phyloP scores from a whole-genome alignment of 2,888 invertebrate genomes.

The Sialis fuliginosa region DNA sequence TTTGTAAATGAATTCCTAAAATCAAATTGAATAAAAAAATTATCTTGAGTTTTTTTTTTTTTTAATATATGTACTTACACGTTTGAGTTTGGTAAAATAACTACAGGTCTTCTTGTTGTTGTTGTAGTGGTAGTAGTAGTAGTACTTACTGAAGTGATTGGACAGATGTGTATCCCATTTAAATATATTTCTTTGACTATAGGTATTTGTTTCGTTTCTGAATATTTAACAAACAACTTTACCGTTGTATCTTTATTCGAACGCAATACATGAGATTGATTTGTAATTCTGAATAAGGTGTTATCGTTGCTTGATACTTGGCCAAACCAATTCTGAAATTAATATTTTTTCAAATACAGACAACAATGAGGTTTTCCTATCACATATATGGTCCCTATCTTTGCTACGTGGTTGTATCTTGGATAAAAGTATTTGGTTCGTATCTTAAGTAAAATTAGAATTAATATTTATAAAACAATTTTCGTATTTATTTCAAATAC shows the following conservation, averaged over 20 bases:
- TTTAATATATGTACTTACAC: background rate
- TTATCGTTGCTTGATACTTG: slow-evolving; percentile 34
- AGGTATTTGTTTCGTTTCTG: slow-evolving; percentile 25
- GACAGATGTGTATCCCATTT: slow-evolving; percentile 35
- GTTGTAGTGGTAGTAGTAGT: background rate
- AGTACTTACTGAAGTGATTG: background rate
- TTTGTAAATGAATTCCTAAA: too few species aligned
- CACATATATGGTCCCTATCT: too few species aligned
- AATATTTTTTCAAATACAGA: too few species aligned
- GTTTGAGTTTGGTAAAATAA: too few species aligned
- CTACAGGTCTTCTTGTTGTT: background rate
- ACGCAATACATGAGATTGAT: slow-evolving; percentile 30
- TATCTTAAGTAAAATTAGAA: background rate
- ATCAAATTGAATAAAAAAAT: too few species aligned
- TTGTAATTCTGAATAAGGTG: slow-evolving; percentile 33
- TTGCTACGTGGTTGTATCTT: too few species aligned
- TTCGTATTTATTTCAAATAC: too few species aligned
- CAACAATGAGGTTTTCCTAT: too few species aligned
- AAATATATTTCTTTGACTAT: slow-evolving; percentile 27
- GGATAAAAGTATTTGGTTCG: too few species aligned
- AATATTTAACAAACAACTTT: slow-evolving; percentile 34
- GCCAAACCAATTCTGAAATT: slow-evolving; percentile 35
- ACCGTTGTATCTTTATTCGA: slow-evolving; percentile 30
- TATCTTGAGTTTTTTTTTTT: too few species aligned
- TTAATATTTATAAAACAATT: too few species aligned